Percentiles rank a stretch among this genome's conserved stretches.
Conservation (phyloP, 2,113 vertebrate genomes). For the Mystacornis crossleyi region DNA sequence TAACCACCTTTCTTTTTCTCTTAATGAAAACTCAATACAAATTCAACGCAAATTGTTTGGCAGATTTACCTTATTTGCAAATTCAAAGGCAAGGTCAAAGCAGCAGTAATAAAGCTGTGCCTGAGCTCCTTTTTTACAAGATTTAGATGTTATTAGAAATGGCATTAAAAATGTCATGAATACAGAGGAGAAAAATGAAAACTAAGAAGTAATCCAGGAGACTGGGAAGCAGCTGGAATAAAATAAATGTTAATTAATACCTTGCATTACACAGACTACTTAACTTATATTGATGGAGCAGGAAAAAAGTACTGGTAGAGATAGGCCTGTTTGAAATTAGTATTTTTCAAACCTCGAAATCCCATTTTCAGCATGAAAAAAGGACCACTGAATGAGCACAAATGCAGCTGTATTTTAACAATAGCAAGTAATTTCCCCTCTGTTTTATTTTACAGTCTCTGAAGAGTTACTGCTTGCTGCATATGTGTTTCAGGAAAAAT, state of each 20-base stretch:
- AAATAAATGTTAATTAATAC: constrained; percentile 18
- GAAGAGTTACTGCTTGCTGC: not conserved
- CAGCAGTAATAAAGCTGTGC: not conserved
- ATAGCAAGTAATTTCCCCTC: not conserved
- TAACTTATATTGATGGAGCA: not conserved
- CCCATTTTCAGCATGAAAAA: not conserved
- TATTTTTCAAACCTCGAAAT: not conserved
- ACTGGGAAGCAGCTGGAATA: not conserved
- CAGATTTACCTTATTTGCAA: not conserved
- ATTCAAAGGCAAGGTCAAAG: constrained; percentile 14
- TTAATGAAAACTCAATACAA: not conserved
- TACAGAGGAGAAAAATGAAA: not conserved
- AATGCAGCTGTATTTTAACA: constrained; percentile 7
- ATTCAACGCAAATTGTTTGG: not conserved
- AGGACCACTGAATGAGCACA: not conserved
- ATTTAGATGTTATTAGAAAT: constrained; percentile 6
- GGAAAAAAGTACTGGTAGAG: not conserved
- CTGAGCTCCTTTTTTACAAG: not conserved
- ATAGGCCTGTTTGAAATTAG: not conserved
- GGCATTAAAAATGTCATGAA: not conserved
- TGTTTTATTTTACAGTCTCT: not conserved
- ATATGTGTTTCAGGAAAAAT: not conserved
- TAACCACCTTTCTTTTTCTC: not conserved
- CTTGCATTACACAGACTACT: not conserved
- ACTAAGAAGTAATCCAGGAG: not conserved